These are phyloP conservation scores for Mohoua ochrocephala DNA, from an alignment of 2,113 vertebrate genomes.

Conservation along the genomic window DNA sequence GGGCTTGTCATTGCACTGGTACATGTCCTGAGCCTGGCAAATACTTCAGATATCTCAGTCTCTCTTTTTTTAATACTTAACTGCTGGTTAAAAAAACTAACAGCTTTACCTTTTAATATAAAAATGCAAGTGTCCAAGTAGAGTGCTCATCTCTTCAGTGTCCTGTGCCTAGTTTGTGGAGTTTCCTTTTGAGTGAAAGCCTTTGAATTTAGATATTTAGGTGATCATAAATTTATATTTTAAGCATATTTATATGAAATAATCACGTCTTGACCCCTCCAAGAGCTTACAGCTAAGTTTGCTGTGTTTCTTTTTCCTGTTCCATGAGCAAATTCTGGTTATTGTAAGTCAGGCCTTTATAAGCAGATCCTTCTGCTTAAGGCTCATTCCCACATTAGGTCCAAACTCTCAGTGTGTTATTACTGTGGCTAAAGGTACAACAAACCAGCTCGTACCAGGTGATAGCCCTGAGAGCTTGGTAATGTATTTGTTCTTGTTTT, in stretches of 20 bases:
- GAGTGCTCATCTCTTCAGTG: background rate
- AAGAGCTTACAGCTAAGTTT: background rate
- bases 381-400: background rate
- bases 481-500: background rate
- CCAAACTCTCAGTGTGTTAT: background rate
- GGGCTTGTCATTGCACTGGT: background rate
- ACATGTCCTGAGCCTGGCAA: background rate
- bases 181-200: background rate
- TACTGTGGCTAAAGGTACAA: background rate
- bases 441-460: background rate
- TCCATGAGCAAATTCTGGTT: accelerated
- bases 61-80: background rate
- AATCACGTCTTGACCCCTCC: background rate
- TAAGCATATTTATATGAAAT: background rate
- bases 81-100: background rate
- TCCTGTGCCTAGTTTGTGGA: background rate
- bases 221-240: background rate
- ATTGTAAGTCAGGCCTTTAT: background rate
- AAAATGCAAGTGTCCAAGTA: background rate
- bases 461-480: background rate
- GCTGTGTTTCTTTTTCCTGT: background rate
- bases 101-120: background rate
- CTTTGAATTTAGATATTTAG: background rate
- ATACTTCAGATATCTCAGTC: background rate
- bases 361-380: background rate